Evolutionary conservation across 2,888 invertebrate species (phyloP), one percentile per base, ranked within the genome.

Genomic region (Diabrotica balteata): DNA sequence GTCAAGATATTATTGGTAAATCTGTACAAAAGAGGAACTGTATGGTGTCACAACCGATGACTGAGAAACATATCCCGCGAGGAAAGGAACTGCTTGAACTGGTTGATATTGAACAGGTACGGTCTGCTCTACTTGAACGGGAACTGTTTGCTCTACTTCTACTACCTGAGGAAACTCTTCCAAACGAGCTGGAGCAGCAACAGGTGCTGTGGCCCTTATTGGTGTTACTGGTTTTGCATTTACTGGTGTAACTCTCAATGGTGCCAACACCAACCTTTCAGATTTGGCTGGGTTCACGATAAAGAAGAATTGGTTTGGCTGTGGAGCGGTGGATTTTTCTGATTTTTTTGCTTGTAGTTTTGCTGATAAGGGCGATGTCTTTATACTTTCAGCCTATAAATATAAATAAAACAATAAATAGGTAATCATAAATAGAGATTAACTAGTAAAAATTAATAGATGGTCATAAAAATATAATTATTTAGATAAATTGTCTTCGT

Each of bases 251-350:
- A 52, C 44, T 47, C 44, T 65, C 8, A 70, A 66, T 7, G 75
- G 70, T 7, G 76, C 69, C 64, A 80, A 80, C 6, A 80, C 74
- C 17, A 80, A 72, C 52, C 78, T 80, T 67, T 82, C 79, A 10
- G 67, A 73, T 72, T 79, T 81, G 8, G 81, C 81, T 55, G 81
- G 64, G 4, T 81, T 75, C 7, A 82, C 76, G 53, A 57, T 57
- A 8, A 57, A 57, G 45, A 44, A 57, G 17, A 57, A 57, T 45
- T 57, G 55, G 17, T 57, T 57, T 9, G 55, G 55, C 8, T 54
- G 54, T 57, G 10, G 55, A 4, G 22, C 55, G 43, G 55, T 6
- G 17, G 55, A 57, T 43, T 43, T 53, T 57, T 73, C 66, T 44
- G 55, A 61, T 45, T 69, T 65, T 50, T 67, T 60, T 3, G 70